These are phyloP conservation scores for Kryptopterus vitreolus DNA, from an alignment of 2,797 vertebrate species.

Conservation along the genomic window DNA sequence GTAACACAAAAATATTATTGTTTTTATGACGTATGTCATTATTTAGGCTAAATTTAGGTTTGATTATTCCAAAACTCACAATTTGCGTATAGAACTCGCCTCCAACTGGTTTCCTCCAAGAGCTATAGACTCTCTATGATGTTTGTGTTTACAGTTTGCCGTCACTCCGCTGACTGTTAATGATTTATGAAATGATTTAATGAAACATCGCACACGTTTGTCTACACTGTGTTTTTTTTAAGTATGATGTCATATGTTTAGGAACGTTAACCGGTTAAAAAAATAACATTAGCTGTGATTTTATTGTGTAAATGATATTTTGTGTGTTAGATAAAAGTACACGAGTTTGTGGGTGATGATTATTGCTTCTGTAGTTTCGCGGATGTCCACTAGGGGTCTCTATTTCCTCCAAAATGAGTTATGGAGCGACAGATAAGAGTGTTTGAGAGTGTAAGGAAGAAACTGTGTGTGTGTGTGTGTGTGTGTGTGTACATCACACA, in stretches of 20 bases:
- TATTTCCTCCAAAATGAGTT: background rate
- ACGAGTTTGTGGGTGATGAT: background rate
- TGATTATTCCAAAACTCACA: too few relatives aligned
- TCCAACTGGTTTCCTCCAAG: too few relatives aligned
- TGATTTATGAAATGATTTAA: background rate
- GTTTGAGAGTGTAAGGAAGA: background rate
- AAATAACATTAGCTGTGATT: too few relatives aligned
- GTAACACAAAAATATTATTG: too few relatives aligned
- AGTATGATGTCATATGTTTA: too few relatives aligned
- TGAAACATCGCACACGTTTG: background rate
- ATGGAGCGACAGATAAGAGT: background rate
- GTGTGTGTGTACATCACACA: background rate
- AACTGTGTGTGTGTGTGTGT: slow-evolving; percentile 17
- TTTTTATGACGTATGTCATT: too few relatives aligned
- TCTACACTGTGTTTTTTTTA: background rate
- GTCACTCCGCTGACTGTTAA: background rate
- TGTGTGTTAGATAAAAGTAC: background rate
- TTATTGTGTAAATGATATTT: background rate
- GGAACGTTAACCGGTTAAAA: background rate
- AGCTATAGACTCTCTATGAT: too few relatives aligned
- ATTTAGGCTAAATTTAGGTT: too few relatives aligned
- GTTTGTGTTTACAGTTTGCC: too few relatives aligned
- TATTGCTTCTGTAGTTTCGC: background rate
- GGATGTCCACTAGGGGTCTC: slow-evolving; percentile 13
- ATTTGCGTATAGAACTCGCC: too few relatives aligned